Evolutionary conservation across 2,113 vertebrate genomes (phyloP).

Genomic region (Tyto alba): DNA sequence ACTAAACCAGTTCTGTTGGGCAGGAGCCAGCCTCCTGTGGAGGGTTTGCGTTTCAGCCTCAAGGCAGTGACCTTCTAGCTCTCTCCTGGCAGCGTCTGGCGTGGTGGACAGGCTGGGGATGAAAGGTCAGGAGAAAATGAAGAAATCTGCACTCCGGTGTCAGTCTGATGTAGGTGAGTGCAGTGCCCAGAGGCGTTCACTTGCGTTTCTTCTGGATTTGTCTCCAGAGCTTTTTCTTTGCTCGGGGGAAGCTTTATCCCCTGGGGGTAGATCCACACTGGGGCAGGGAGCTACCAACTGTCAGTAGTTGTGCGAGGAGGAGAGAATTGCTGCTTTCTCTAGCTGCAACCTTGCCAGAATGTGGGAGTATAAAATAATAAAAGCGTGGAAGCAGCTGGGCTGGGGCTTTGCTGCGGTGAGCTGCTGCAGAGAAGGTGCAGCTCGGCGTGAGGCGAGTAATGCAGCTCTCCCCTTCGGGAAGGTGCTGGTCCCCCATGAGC

Average conservation of each 20-base stretch:
- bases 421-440: neutral
- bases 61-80: fast-evolving
- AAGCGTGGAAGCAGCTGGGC: neutral
- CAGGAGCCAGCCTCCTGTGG: neutral
- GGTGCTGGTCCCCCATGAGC: neutral
- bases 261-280: neutral
- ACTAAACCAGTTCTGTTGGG: neutral
- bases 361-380: neutral
- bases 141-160: neutral
- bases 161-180: neutral
- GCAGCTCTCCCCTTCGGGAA: neutral
- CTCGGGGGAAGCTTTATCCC: neutral
- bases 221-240: neutral
- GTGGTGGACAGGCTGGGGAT: neutral
- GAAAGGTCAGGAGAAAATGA: neutral
- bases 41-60: neutral
- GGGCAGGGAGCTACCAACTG: neutral
- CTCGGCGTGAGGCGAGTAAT: fast-evolving
- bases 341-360: neutral
- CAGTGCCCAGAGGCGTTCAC: neutral
- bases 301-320: neutral
- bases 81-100: neutral
- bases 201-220: no score
- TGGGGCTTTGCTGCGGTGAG: neutral
- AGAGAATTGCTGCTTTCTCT: neutral